Evolutionary conservation across 2,888 invertebrate species (phyloP).

Genomic region (Xanthorhoe designata): DNA sequence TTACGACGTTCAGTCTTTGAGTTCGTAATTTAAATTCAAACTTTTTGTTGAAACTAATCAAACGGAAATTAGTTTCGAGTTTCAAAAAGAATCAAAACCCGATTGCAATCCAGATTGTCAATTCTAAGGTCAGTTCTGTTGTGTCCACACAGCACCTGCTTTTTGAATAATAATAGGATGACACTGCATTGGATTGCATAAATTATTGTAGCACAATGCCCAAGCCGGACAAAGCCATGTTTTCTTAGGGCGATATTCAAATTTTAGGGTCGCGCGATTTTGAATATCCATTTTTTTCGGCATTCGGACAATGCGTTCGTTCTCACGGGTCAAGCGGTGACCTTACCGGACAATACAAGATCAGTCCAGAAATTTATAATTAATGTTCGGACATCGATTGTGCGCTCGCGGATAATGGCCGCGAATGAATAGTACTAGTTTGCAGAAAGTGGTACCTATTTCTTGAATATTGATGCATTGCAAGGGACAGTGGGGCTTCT

Average conservation of each 20-base stretch:
- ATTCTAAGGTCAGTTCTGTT: slow-evolving; percentile 76
- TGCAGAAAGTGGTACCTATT: slow-evolving; percentile 76
- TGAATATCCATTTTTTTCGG: slow-evolving; percentile 63
- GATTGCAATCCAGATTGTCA: slow-evolving; percentile 44
- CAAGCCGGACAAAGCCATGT: slow-evolving; percentile 56
- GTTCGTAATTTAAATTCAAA: background rate
- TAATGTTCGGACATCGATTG: slow-evolving; percentile 76
- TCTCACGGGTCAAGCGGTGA: slow-evolving; percentile 84
- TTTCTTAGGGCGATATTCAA: slow-evolving; percentile 83
- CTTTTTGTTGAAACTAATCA: slow-evolving; percentile 18
- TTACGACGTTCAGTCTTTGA: background rate
- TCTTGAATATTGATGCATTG: slow-evolving; percentile 81
- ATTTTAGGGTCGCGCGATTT: slow-evolving; percentile 80
- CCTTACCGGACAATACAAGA: slow-evolving; percentile 74
- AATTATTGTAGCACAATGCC: slow-evolving; percentile 71
- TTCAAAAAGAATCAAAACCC: slow-evolving; percentile 27
- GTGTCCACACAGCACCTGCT: slow-evolving; percentile 70
- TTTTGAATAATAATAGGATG: slow-evolving; percentile 78
- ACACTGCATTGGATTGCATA: slow-evolving; percentile 67
- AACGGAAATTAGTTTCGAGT: slow-evolving; percentile 35
- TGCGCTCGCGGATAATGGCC: slow-evolving; percentile 73
- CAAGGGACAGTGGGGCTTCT: slow-evolving; percentile 52
- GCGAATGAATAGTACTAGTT: slow-evolving; percentile 66
- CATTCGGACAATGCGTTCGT: slow-evolving; percentile 61
- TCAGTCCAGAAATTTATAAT: slow-evolving; percentile 80